Evolutionary conservation across 2,797 vertebrate species (phyloP), one percentile per base, ranked within the genome.

Genomic region (Natrix natrix): DNA sequence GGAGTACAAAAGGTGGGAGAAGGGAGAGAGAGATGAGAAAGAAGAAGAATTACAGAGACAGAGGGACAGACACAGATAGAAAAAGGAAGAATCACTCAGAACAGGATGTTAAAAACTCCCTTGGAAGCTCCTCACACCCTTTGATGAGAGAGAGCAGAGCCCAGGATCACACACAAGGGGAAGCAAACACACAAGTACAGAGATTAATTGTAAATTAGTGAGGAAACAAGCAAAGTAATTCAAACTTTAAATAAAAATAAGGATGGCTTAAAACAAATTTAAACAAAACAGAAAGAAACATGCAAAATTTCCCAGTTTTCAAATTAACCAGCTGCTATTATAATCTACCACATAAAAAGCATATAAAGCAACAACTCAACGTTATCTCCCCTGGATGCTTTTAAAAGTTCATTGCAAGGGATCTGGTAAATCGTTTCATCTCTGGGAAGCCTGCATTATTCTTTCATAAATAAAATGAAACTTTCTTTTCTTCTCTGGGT

Each of bases 241-340:
- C 93, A 86, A 96, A 97, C 97, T 94, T 0, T 37, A 98, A 98
- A 96, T 95, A 96, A 97, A 98, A 97, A 97, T 95, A 94, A 97
- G 95, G 97, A 97, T 97, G 98, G 94, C 94, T 97, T 94, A 93
- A 98, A 96, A 93, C 0, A 11, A 94, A 96, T 74, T 69, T 63
- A 95, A 96, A 97, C 89, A 96, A 97, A 97, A 97, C 0, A 92
- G 98, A 98, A 97, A 98, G 98, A 98, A 98, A 97, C 99, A 99
- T 99, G 99, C 99, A 95, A 97, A 98, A 98, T 99, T 98, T 98
- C 98, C 98, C 97, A 97, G 95, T 97, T 97, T 91, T 92, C 95
- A 32, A 87, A 96, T 91, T 91, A 94, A 96, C 91, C 90, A 96
- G 90, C 96, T 96, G 97, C 94, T 94, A 43, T 57, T 94, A 92